These are phyloP conservation scores for Bemisia tabaci DNA, from an alignment of 1,140 invertebrate genomes.

Conservation along the genomic window DNA sequence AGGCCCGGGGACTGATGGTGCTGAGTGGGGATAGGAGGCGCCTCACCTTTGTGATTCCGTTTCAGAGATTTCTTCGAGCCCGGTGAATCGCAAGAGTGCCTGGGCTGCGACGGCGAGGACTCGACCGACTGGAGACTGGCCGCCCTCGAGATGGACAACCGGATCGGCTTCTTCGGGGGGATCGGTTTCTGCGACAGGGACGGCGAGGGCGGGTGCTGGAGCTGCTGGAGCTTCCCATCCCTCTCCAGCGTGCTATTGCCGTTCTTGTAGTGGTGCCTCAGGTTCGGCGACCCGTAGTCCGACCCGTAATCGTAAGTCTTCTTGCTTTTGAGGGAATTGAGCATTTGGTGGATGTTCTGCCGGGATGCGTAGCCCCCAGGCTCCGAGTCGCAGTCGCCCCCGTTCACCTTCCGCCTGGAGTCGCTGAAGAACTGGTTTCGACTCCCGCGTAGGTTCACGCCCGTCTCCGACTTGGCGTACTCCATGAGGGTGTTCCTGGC, in stretches of 20 bases:
- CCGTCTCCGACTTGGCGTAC: background rate
- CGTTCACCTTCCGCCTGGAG: background rate
- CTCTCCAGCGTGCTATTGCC: slow-evolving; percentile 6
- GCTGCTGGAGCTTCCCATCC: slow-evolving; percentile 22
- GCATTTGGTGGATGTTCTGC: slow-evolving; percentile 39
- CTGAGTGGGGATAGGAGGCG: slow-evolving; percentile 22
- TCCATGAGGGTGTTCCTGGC: background rate
- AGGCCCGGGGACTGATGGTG: background rate
- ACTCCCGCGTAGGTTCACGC: background rate
- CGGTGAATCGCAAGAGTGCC: slow-evolving; percentile 19
- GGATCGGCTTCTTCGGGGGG: slow-evolving; percentile 72
- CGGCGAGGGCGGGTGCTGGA: background rate
- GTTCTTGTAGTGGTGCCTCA: slow-evolving; percentile 24
- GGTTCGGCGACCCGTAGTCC: slow-evolving; percentile 33
- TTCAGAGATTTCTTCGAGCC: slow-evolving; percentile 35
- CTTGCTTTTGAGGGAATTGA: slow-evolving; percentile 39
- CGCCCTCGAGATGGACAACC: slow-evolving; percentile 64
- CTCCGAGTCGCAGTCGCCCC: background rate
- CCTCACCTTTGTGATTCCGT: slow-evolving; percentile 40
- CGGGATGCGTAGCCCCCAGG: slow-evolving; percentile 2
- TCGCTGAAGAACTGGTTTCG: background rate
- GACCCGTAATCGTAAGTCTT: slow-evolving; percentile 41
- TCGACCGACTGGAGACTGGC: slow-evolving; percentile 64
- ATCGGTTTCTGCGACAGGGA: slow-evolving; percentile 34
- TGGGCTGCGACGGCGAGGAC: slow-evolving; percentile 24